Base-by-base conservation (phyloP, 23 tunicate genomes). In the Botrylloides violaceus region DNA sequence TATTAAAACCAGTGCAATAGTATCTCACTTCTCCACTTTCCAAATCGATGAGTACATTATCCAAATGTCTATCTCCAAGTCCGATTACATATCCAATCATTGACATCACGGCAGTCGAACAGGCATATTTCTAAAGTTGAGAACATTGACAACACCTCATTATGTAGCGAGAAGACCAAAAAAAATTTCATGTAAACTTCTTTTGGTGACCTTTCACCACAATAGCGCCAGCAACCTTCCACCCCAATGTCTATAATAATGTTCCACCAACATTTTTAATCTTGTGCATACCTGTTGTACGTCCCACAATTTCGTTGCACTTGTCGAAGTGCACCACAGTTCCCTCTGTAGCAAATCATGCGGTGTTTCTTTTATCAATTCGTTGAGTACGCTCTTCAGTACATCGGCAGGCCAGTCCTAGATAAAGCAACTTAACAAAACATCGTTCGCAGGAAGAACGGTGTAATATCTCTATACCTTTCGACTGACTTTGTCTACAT, bases 11-110 rank as follows among this genome's bases (percentile, higher is more conserved):
- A 65, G 56, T 29, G 29, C 29, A 32, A 65, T 18, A 0, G 19
- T 18, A 15, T 18, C 36, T 36, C 34, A 87, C 97, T 70, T 95
- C 96, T 34, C 99, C 99, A 58, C 91, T 82, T 63, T 95, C 96
- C 24, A 88, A 81, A 56, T 95, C 99, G 31, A 95, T 59, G 58
- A 95, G 81, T 27, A 95, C 89, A 49, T 95, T 95, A 64, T 95
- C 99, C 66, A 95, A 76, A 75, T 95, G 99, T 37, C 99, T 71
- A 50, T 95, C 99, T 1, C 99, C 99, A 18, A 95, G 79, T 49
- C 99, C 99, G 48, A 95, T 95, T 28, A 95, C 91, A 64, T 95
- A 82, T 18, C 99, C 99, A 34, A 95, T 83, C 96, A 95, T 95
- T 28, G 96, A 88, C 96, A 87, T 95, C 72, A 95, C 99, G 4